A percentile compares a stretch with the other conserved stretches of the same genome.
phyloP scores from a whole-genome alignment of 2,113 vertebrate species.

The Petrocephalus microphthalmus region DNA sequence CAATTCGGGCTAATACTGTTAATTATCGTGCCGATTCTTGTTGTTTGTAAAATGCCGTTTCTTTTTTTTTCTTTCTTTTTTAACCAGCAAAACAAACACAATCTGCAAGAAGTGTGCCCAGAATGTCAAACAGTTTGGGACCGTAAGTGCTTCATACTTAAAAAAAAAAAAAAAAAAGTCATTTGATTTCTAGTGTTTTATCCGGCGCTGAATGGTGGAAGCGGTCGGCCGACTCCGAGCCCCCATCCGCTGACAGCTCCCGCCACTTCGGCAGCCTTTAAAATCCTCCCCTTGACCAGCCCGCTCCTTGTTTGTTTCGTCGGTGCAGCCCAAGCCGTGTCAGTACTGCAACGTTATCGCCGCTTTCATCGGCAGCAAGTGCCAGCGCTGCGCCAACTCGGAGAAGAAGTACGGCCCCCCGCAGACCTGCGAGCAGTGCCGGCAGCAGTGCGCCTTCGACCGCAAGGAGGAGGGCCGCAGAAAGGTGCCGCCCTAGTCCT shows the following conservation, averaged over 20 bases:
- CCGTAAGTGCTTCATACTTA: slow-evolving; percentile 64
- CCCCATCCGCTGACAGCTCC: neutral
- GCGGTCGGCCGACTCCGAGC: neutral
- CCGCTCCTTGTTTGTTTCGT: slow-evolving; percentile 21
- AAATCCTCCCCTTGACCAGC: neutral
- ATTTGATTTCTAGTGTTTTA: neutral
- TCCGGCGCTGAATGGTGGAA: neutral
- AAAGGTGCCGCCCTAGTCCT: slow-evolving; percentile 67
- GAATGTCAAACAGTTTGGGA: slow-evolving; percentile 97
- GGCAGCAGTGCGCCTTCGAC: slow-evolving; percentile 97
- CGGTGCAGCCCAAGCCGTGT: slow-evolving; percentile 87
- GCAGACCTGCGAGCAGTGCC: slow-evolving; percentile 96
- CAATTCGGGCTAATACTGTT: neutral
- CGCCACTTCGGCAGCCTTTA: neutral
- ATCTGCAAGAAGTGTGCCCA: slow-evolving; percentile 99
- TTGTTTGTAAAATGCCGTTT: neutral
- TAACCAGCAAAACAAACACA: slow-evolving; percentile 89
- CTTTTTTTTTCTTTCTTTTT: slow-evolving; percentile 46
- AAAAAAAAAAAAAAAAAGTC: too few relatives aligned
- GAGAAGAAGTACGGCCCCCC: slow-evolving; percentile 98
- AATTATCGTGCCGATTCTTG: neutral
- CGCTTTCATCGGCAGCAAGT: slow-evolving; percentile 97
- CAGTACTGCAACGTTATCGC: slow-evolving; percentile 99
- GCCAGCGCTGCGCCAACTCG: slow-evolving; percentile 96
- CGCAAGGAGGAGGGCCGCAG: slow-evolving; percentile 93